Percentiles rank a stretch among this genome's conserved stretches.
phyloP scores from a whole-genome alignment of 2,888 invertebrate species.

The Scrobipalpa atriplicella region DNA sequence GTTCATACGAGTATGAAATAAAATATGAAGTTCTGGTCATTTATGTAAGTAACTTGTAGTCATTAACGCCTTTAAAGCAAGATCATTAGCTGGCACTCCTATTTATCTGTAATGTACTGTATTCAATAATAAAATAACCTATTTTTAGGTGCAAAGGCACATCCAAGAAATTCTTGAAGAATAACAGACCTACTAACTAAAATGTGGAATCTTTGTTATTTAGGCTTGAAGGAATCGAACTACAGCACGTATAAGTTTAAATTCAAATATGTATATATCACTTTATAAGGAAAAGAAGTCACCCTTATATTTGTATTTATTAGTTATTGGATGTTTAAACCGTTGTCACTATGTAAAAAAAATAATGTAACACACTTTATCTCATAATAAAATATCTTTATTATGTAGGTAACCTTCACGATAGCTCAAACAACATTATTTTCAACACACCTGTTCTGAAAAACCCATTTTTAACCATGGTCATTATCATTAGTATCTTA shows the following conservation, averaged over 20 bases:
- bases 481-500: not conserved
- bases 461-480: not conserved
- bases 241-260: too few relatives aligned
- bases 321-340: not conserved
- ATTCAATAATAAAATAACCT: not conserved
- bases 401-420: conserved; percentile 11
- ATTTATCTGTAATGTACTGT: not conserved
- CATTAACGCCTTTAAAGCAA: conserved; percentile 17
- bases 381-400: conserved; percentile 1
- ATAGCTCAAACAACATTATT: conserved; percentile 1
- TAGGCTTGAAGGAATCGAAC: not conserved
- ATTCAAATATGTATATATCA: too few relatives aligned
- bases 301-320: not conserved
- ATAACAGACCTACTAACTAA: not conserved
- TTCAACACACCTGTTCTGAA: not conserved
- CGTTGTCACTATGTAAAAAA: not conserved
- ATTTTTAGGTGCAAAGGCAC: not conserved
- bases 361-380: not conserved
- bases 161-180: too few relatives aligned
- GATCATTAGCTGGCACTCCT: not conserved
- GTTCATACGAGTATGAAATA: not conserved
- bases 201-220: not conserved
- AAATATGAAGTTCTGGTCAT: not conserved
- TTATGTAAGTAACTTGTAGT: conserved; percentile 12
- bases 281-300: too few relatives aligned